Conservation (phyloP, 2,797 vertebrate genomes). For the Zenarchopterus dispar region DNA sequence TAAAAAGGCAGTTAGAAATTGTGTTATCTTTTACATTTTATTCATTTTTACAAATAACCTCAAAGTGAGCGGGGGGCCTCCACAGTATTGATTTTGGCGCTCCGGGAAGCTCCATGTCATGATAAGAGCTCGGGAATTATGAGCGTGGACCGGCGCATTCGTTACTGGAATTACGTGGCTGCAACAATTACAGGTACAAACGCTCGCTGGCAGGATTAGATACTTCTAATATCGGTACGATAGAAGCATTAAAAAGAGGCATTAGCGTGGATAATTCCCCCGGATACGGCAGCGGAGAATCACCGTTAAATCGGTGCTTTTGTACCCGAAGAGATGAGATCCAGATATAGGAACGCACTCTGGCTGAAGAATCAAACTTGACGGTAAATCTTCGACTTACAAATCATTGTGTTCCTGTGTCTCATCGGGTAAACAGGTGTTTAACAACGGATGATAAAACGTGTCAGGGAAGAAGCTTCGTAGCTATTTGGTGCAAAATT, state of each 20-base stretch:
- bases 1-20: no score
- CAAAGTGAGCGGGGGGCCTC: not conserved
- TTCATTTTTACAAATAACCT: conserved; percentile 21
- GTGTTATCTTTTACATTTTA: not conserved
- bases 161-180: conserved; percentile 82
- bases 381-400: conserved; percentile 77
- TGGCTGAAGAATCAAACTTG: conserved; percentile 60
- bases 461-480: not conserved
- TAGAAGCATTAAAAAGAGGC: conserved; percentile 81
- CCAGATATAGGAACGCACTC: conserved; percentile 69
- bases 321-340: conserved; percentile 79
- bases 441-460: conserved; percentile 62
- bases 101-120: conserved; percentile 61
- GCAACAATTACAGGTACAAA: conserved; percentile 76
- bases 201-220: conserved; percentile 80
- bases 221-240: conserved; percentile 82
- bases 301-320: conserved; percentile 80
- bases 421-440: conserved; percentile 74
- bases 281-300: conserved; percentile 76
- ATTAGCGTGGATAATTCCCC: conserved; percentile 84
- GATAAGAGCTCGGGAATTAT: conserved; percentile 63
- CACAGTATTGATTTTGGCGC: conserved; percentile 48
- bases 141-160: conserved; percentile 76
- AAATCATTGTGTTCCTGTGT: conserved; percentile 60
- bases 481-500: conserved; percentile 7